Base-by-base conservation (phyloP, 2,888 invertebrate species). In the Muscina levida region DNA sequence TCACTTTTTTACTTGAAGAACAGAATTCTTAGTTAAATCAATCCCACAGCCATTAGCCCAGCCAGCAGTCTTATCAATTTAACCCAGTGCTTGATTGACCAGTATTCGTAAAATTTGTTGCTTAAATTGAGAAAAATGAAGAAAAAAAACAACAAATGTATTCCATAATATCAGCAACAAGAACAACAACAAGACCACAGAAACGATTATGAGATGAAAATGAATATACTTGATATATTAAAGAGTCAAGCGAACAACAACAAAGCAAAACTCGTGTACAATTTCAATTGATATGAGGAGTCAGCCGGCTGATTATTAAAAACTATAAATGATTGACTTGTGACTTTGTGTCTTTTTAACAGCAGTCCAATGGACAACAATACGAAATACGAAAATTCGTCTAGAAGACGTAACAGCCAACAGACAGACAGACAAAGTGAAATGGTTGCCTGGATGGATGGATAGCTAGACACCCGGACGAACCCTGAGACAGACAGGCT, bases 71-170 rank as follows among this genome's bases (percentile, higher is more conserved):
- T 80, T 80, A 80, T 80, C 80, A 77, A 73, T 77, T 80, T 80
- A 80, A 80, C 80, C 80, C 57, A 80, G 70, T 80, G 80, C 77
- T 77, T 80, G 72, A 80, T 73, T 80, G 80, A 80, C 80, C 80
- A 70, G 80, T 24, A 77, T 80, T 70, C 72, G 51, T 42, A 65
- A 72, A 79, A 68, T 65, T 39, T 56, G n/a, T n/a, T n/a, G n/a
- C n/a, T n/a, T n/a, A n/a, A n/a, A n/a, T n/a, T n/a, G n/a, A n/a
- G n/a, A n/a, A 72, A 72, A 56, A n/a, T 4, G 56, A 59, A 59
- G 17, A 37, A 15, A 19, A 59, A 39, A 11, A 59, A 31, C 15
- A 22, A 57, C n/a, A 57, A 17, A 26, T 57, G 1, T 57, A 15
- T 57, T 51, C 51, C 17, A 51, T 51, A 19, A 22, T 51, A 17